A percentile compares a stretch with the other conserved stretches of the same genome.
Evolutionary conservation across 2,113 vertebrate genomes (phyloP).

Genomic region (Vulpes lagopus): DNA sequence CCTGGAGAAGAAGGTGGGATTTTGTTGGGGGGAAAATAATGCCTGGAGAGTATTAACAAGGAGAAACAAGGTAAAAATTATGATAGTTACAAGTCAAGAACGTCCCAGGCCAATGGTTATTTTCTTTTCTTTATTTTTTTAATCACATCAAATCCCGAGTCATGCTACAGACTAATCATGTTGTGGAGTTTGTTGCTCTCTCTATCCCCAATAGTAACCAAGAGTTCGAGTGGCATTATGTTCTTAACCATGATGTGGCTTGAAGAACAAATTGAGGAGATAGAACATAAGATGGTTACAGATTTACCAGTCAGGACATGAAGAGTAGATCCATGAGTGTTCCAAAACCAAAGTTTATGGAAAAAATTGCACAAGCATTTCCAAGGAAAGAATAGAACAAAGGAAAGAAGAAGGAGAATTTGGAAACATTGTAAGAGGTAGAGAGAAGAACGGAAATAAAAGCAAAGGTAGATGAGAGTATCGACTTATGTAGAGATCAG

Average conservation of each 20-base stretch:
- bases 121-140: conserved; percentile 25
- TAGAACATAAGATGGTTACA: not conserved
- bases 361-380: not conserved
- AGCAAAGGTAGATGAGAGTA: not conserved
- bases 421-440: not conserved
- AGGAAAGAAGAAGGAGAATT: not conserved
- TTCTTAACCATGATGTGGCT: not conserved
- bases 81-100: not conserved
- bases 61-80: not conserved
- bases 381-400: not conserved
- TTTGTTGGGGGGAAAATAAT: not conserved
- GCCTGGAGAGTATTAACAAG: not conserved
- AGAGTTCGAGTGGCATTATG: not conserved
- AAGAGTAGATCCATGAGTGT: not conserved
- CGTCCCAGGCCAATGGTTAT: not conserved
- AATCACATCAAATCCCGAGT: not conserved
- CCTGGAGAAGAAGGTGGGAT: not conserved
- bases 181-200: not conserved
- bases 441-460: not conserved
- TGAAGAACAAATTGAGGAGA: not conserved
- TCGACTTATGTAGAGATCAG: not conserved
- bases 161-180: not conserved
- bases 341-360: not conserved
- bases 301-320: not conserved
- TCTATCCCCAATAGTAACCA: not conserved